These are phyloP conservation scores for Pimephales promelas DNA, from an alignment of 2,113 vertebrate genomes.

Conservation along the genomic window DNA sequence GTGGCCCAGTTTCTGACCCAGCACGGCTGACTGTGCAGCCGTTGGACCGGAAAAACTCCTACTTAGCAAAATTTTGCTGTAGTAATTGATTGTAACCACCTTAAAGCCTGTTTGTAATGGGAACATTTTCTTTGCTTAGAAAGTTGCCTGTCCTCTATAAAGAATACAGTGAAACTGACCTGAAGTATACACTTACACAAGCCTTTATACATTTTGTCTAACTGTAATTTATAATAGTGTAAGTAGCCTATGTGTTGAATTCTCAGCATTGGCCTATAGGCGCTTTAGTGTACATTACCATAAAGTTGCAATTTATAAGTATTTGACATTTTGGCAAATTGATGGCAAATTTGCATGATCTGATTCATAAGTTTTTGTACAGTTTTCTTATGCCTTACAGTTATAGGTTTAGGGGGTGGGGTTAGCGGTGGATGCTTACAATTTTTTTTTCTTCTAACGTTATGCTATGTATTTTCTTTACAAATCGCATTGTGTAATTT, in stretches of 20 bases:
- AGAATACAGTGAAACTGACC: neutral
- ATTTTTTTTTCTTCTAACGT: too few species aligned
- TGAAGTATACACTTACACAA: neutral
- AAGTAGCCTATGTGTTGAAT: neutral
- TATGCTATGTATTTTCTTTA: neutral
- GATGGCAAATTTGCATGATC: too few species aligned
- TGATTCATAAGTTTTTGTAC: too few species aligned
- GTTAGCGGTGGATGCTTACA: neutral
- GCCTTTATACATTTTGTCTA: neutral
- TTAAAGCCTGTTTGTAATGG: neutral
- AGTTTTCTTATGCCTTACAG: too few species aligned
- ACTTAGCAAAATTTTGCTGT: constrained; percentile 5
- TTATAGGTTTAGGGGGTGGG: neutral
- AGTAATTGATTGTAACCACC: constrained; percentile 11
- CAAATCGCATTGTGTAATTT: neutral
- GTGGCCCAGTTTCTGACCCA: constrained; percentile 18
- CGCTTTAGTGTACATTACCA: neutral
- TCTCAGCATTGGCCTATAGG: neutral
- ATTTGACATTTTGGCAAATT: too few species aligned
- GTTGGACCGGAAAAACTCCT: neutral
- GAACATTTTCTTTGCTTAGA: constrained; percentile 1
- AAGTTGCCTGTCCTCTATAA: neutral
- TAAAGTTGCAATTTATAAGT: too few species aligned
- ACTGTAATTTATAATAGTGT: neutral
- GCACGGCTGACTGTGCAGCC: neutral